Evolutionary conservation across 1,140 invertebrate species (phyloP).

Genomic region (Apis laboriosa): DNA sequence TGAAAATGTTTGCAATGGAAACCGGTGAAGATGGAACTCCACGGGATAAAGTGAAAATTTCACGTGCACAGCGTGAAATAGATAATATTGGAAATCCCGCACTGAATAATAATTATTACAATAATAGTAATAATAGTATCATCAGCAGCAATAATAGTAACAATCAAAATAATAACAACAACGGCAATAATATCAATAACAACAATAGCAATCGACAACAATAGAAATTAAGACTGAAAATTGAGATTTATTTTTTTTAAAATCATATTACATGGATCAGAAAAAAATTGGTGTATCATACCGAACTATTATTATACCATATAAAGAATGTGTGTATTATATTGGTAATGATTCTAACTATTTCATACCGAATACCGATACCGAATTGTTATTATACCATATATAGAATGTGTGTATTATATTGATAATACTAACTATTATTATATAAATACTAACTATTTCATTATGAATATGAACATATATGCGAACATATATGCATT

Average conservation of each 20-base stretch:
- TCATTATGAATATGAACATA: too few species aligned
- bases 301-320: not conserved
- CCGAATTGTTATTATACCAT: not conserved
- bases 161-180: constrained; percentile 7
- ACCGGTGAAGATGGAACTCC: constrained; percentile 93
- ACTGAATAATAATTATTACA: constrained; percentile 70
- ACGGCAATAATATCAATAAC: constrained; percentile 66
- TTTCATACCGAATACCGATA: too few species aligned
- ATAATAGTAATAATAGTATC: constrained; percentile 15
- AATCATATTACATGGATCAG: not conserved
- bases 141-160: constrained; percentile 32
- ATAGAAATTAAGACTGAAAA: constrained; percentile 38
- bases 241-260: constrained; percentile 19
- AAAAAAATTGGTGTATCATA: not conserved
- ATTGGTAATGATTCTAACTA: not conserved
- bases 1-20: constrained; percentile 98
- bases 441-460: not conserved
- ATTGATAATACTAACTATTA: not conserved
- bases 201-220: constrained; percentile 30
- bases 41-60: constrained; percentile 96
- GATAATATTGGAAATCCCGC: constrained; percentile 84
- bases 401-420: not conserved
- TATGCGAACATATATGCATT: not conserved
- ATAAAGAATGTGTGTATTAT: not conserved
- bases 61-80: constrained; percentile 94